Evolutionary conservation across 2,888 invertebrate species (phyloP).

Genomic region (Dendrolimus houi): DNA sequence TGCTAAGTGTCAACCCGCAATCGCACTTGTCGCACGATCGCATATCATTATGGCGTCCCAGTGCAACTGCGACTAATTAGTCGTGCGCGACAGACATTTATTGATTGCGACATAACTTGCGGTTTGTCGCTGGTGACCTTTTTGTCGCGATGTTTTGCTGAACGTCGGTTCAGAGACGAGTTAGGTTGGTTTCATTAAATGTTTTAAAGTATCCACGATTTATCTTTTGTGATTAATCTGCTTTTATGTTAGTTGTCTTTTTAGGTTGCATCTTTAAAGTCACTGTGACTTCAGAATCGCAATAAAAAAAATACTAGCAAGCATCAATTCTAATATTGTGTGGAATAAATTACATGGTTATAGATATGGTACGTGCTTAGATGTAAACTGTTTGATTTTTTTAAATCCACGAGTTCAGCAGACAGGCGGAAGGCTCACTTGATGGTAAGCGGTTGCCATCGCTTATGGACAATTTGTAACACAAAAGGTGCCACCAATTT

Average conservation of each 20-base stretch:
- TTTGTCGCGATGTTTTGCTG: constrained; percentile 35
- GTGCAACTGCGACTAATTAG: constrained; percentile 63
- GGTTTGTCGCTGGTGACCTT: constrained; percentile 37
- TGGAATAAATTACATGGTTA: no score
- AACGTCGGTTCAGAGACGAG: not conserved
- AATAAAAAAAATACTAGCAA: no score
- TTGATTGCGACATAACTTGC: constrained; percentile 61
- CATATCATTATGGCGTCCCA: constrained; percentile 48
- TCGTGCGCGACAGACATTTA: constrained; percentile 62
- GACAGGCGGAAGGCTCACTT: no score
- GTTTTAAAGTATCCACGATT: not conserved
- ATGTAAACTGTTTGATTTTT: no score
- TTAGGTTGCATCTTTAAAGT: no score
- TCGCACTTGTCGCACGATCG: constrained; percentile 20
- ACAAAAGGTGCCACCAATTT: no score
- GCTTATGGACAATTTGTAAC: no score
- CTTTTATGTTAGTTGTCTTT: not conserved
- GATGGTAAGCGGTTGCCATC: no score
- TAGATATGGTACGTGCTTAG: no score
- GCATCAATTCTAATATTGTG: no score
- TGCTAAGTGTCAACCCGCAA: constrained; percentile 26
- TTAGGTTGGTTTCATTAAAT: not conserved
- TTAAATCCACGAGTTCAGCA: no score
- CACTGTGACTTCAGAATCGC: no score
- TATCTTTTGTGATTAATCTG: constrained; percentile 1